Conservation (phyloP, 2,797 vertebrate species). For the Sebastes minor region DNA sequence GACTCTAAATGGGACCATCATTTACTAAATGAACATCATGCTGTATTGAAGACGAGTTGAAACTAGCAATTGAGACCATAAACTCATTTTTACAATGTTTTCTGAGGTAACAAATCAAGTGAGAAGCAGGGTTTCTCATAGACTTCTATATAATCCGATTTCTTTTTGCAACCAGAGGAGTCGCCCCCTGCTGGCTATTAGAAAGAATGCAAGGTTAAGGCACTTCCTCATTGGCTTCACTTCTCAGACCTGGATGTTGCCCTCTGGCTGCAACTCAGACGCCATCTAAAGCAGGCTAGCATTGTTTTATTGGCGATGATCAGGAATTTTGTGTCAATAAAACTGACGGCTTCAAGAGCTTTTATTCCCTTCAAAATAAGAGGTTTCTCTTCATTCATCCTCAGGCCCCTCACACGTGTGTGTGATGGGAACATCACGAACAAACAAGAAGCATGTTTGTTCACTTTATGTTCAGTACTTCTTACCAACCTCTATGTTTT, state of each 20-base stretch:
- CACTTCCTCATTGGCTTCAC: too few relatives aligned
- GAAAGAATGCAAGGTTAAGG: too few relatives aligned
- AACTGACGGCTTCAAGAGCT: not conserved
- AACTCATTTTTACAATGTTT: too few relatives aligned
- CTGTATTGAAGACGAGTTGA: too few relatives aligned
- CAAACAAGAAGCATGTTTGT: not conserved
- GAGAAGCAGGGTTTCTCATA: too few relatives aligned
- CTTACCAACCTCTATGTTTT: not conserved
- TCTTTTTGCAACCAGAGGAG: too few relatives aligned
- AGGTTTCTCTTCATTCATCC: not conserved
- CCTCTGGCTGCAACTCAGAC: not conserved
- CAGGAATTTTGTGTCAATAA: not conserved
- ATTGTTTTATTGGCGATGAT: not conserved
- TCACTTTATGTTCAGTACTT: not conserved
- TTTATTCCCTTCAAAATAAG: not conserved
- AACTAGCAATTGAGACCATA: too few relatives aligned
- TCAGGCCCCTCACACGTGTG: not conserved
- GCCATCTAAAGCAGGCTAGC: not conserved
- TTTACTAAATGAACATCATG: too few relatives aligned
- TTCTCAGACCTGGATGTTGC: accelerated
- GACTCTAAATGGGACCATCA: too few relatives aligned
- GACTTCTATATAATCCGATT: too few relatives aligned
- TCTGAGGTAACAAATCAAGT: too few relatives aligned
- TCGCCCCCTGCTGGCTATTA: too few relatives aligned
- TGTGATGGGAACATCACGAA: not conserved